Evolutionary conservation across 2,888 invertebrate genomes (phyloP).

Genomic region (Pristionchus exspectatus): DNA sequence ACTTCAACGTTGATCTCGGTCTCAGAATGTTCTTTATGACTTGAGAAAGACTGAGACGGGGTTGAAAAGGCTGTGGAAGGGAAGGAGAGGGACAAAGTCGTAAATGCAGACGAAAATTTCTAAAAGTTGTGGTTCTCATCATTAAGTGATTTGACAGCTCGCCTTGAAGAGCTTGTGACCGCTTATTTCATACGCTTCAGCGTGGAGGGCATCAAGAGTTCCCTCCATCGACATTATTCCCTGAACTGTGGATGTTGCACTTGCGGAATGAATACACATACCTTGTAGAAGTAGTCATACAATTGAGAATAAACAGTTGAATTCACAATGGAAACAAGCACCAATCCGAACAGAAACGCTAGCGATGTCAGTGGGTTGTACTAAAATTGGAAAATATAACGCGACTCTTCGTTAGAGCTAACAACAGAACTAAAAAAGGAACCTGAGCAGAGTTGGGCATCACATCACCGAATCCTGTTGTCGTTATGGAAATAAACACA

Average conservation of each 20-base stretch:
- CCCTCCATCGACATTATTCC: slow-evolving; percentile 22
- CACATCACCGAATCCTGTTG: slow-evolving; percentile 71
- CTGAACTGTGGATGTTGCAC: background rate
- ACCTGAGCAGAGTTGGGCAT: slow-evolving; percentile 62
- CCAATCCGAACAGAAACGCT: slow-evolving; percentile 68
- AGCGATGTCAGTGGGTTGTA: slow-evolving; percentile 68
- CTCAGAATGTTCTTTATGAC: background rate
- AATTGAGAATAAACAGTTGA: slow-evolving; percentile 68
- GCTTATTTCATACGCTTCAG: background rate
- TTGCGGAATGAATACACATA: background rate
- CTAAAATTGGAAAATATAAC: slow-evolving; percentile 57
- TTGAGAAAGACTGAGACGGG: background rate
- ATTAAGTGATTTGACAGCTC: background rate
- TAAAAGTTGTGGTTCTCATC: background rate
- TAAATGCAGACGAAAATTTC: background rate
- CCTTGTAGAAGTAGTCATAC: slow-evolving; percentile 64
- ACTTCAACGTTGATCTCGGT: background rate
- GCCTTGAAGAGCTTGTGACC: slow-evolving; percentile 45
- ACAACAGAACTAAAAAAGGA: too few relatives aligned
- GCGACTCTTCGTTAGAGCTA: background rate
- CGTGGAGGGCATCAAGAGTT: slow-evolving; percentile 21
- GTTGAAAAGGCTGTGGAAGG: background rate
- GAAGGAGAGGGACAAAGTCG: slow-evolving; percentile 8
- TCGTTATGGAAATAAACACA: slow-evolving; percentile 70
- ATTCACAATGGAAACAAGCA: slow-evolving; percentile 70